phyloP scores from a whole-genome alignment of 2,113 vertebrate genomes.

The Saguinus imperator region DNA sequence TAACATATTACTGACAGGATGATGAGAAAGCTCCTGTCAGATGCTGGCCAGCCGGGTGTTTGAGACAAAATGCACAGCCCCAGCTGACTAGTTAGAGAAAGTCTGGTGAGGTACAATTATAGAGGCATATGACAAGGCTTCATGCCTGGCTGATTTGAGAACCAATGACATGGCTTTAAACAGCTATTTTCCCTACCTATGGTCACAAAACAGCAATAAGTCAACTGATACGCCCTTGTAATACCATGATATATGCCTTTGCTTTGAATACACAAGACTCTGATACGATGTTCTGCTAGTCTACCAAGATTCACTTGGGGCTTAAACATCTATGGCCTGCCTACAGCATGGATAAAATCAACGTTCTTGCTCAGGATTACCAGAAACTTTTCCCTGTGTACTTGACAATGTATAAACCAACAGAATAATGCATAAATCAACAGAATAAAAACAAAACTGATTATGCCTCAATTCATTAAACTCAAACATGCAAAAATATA shows the following conservation, averaged over 20 bases:
- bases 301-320: constrained; percentile 89
- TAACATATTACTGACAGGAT: constrained; percentile 97
- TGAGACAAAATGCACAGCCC: constrained; percentile 87
- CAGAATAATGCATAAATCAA: constrained; percentile 42
- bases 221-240: constrained; percentile 95
- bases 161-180: constrained; percentile 89
- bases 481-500: constrained; percentile 58
- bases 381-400: not conserved
- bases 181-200: constrained; percentile 89
- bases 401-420: constrained; percentile 55
- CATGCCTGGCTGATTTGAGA: constrained; percentile 92
- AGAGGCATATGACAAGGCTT: constrained; percentile 96
- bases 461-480: not conserved
- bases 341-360: constrained; percentile 86
- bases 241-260: constrained; percentile 97
- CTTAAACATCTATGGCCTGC: constrained; percentile 81
- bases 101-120: constrained; percentile 93
- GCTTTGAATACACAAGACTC: constrained; percentile 89
- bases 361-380: constrained; percentile 32
- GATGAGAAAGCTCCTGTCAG: constrained; percentile 97
- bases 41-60: constrained; percentile 84
- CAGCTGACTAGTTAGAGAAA: constrained; percentile 96
- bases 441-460: constrained; percentile 53
- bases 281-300: constrained; percentile 87
- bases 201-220: constrained; percentile 96